phyloP scores from a whole-genome alignment of 2,888 invertebrate species.

The Zaprionus bogoriensis region DNA sequence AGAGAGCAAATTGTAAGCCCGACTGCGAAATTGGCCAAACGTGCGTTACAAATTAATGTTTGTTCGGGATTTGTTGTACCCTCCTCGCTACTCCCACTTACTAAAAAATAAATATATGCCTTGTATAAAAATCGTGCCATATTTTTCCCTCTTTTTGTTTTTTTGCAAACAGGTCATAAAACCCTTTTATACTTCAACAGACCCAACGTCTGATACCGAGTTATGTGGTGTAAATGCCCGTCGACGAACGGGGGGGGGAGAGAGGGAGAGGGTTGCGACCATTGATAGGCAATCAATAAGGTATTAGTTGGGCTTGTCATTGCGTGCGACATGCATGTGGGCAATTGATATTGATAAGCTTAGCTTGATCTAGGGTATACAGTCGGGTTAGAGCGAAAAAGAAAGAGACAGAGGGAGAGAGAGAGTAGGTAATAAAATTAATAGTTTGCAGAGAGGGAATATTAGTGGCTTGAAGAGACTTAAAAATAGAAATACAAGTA shows the following conservation, averaged over 20 bases:
- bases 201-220: slow-evolving; percentile 59
- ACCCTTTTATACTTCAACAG: slow-evolving; percentile 78
- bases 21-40: slow-evolving; percentile 77
- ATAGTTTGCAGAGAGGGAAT: too few species aligned
- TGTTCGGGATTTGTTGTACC: slow-evolving; percentile 70
- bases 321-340: slow-evolving; percentile 55
- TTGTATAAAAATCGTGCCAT: slow-evolving; percentile 23
- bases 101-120: slow-evolving; percentile 31
- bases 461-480: too few species aligned
- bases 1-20: slow-evolving; percentile 65
- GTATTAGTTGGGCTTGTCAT: slow-evolving; percentile 74
- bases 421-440: not conserved
- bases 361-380: slow-evolving; percentile 3
- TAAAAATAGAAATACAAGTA: too few species aligned
- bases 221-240: slow-evolving; percentile 71
- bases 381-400: not conserved
- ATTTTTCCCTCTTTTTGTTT: slow-evolving; percentile 29
- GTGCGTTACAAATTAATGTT: slow-evolving; percentile 80
- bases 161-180: slow-evolving; percentile 71
- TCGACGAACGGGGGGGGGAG: not conserved
- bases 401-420: not conserved
- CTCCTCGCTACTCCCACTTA: too few species aligned
- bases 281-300: slow-evolving; percentile 72
- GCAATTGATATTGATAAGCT: slow-evolving; percentile 52
- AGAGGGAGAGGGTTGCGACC: slow-evolving; percentile 35